Conservation (phyloP, 2,113 vertebrate species). For the Myrmecophaga tridactyla region DNA sequence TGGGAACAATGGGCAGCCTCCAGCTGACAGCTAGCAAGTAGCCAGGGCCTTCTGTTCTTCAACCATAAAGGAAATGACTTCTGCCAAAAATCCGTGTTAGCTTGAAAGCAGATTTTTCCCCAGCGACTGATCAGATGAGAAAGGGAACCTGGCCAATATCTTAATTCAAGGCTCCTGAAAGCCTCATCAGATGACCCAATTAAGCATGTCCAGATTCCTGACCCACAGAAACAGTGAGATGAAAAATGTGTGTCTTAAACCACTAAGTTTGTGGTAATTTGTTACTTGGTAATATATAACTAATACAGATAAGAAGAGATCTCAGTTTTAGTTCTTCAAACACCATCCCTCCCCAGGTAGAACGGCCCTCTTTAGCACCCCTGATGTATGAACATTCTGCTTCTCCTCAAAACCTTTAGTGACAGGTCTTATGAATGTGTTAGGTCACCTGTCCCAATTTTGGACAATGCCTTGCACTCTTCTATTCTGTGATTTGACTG, state of each 20-base stretch:
- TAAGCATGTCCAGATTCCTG: neutral
- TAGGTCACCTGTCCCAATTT: fast-evolving
- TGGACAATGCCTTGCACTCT: too few relatives aligned
- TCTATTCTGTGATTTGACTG: fast-evolving
- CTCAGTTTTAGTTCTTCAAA: too few relatives aligned
- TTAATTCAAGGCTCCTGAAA: fast-evolving
- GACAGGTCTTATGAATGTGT: neutral
- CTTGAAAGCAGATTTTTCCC: fast-evolving
- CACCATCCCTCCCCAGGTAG: fast-evolving
- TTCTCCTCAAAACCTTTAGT: neutral
- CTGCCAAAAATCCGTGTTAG: fast-evolving
- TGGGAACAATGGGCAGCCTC: neutral
- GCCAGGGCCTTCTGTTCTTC: too few relatives aligned
- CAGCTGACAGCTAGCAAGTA: neutral
- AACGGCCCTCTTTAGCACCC: neutral
- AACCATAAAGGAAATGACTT: neutral
- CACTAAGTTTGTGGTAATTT: neutral
- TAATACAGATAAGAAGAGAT: too few relatives aligned
- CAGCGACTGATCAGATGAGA: fast-evolving
- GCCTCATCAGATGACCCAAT: neutral
- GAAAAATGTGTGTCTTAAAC: fast-evolving
- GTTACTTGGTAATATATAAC: neutral
- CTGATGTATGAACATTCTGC: fast-evolving
- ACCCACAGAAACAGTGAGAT: fast-evolving
- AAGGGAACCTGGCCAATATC: too few relatives aligned